Evolutionary conservation across 2,797 vertebrate species (phyloP).

Genomic region (Psittacula echo): DNA sequence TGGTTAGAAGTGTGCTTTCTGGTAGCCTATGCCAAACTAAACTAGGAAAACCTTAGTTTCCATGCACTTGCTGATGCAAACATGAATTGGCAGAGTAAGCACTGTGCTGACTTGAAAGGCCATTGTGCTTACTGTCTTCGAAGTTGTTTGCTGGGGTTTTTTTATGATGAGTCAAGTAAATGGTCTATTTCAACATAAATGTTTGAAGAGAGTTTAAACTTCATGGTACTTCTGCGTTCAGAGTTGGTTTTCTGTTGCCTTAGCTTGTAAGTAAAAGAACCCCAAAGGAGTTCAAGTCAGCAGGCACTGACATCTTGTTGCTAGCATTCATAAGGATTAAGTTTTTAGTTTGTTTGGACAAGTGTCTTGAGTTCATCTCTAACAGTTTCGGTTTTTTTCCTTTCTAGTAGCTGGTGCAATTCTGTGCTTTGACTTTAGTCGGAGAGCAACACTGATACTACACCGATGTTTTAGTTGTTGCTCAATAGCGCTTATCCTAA

Average conservation of each 20-base stretch:
- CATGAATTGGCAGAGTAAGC: not conserved
- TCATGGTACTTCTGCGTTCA: not conserved
- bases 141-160: not conserved
- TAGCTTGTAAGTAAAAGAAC: not conserved
- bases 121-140: not conserved
- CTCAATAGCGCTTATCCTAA: not conserved
- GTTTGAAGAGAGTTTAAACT: not conserved
- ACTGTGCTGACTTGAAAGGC: not conserved
- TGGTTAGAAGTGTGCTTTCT: not conserved
- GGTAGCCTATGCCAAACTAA: not conserved
- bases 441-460: fast-evolving
- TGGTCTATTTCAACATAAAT: not conserved
- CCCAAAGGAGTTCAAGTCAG: not conserved
- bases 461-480: not conserved
- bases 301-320: not conserved
- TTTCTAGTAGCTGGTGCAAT: not conserved
- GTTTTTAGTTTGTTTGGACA: not conserved
- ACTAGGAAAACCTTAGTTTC: not conserved
- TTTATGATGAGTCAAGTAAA: not conserved
- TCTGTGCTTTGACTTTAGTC: not conserved
- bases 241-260: not conserved
- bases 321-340: not conserved
- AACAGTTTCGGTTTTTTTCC: not conserved
- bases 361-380: not conserved
- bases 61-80: not conserved